Evolutionary conservation across 1,140 invertebrate genomes (phyloP), one percentile per base, ranked within the genome.

Genomic region (Polyergus mexicanus): DNA sequence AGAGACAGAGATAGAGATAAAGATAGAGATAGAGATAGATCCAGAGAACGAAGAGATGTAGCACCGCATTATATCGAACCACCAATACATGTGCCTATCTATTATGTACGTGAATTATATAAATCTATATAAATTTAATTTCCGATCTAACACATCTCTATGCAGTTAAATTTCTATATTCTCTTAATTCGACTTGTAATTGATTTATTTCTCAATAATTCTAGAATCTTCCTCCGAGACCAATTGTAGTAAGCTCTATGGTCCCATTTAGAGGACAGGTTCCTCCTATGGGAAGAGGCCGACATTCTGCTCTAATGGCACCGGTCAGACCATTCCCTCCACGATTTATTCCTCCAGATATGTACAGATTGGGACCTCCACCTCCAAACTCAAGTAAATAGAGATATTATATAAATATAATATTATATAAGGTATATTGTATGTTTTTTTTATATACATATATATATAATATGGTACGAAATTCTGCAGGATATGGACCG

Each of bases 41-140:
- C 25, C 25, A 91, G 88, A 32, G 85, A 91, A 38, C 58, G 54
- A 76, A 85, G 84, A 11, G 25, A 89, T n/a, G 13, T 65, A 41
- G 25, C 87, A 16, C 41, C 71, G 2, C 86, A 80, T 63, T 91
- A 87, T 28, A 74, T 89, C 0, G 80, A 92, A 32, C 85, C 85
- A 10, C 86, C 85, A 25, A 80, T 92, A 38, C 87, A 88, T 19
- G 85, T 92, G 74, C 90, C 91, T 10, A 44, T 92, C 38, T 92
- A 89, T 77, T 92, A 91, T 47, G 76, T 51, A 88, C 6, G 92
- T 92, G 51, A 76, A 85, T 85, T 72, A 38, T 60, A 4, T 47
- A 51, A 51, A 19, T 51, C 1, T 3, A 66, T 56, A 44, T 3
- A 41, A 32, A 19, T 62, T 16, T 28, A 16, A 38, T 13, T 78